A percentile compares a stretch with the other conserved stretches of the same genome.
Conservation (phyloP, 2,888 invertebrate genomes). For the Calameuta pallipes region DNA sequence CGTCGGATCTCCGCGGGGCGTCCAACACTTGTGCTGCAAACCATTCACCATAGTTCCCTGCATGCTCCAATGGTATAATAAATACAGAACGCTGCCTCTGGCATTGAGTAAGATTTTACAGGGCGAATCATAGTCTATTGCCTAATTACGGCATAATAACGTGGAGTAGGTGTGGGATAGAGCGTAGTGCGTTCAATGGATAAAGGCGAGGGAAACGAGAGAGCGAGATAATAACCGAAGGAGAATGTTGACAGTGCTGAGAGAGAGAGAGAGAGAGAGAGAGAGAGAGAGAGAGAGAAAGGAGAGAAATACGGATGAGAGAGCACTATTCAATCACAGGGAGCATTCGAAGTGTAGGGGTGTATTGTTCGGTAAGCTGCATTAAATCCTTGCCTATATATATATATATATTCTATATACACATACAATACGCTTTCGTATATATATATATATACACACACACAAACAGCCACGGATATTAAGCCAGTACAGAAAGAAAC, state of each 20-base stretch:
- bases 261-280: constrained; percentile 3
- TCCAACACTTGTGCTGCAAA: constrained; percentile 48
- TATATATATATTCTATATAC: constrained; percentile 1
- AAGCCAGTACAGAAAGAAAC: not conserved
- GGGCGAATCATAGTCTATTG: constrained; percentile 46
- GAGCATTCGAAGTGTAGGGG: constrained; percentile 5
- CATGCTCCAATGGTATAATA: not conserved
- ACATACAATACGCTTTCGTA: not conserved
- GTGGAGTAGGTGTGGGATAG: constrained; percentile 3
- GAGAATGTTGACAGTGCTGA: constrained; percentile 4
- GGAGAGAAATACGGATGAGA: constrained; percentile 27
- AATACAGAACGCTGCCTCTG: constrained; percentile 14
- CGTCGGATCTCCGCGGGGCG: constrained; percentile 48
- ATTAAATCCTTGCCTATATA: constrained; percentile 5
- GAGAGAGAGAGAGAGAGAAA: constrained; percentile 23
- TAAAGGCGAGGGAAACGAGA: constrained; percentile 7
- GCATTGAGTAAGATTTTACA: constrained; percentile 48
- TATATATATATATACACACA: not conserved
- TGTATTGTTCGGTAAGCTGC: constrained; percentile 5
- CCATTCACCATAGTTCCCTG: not conserved
- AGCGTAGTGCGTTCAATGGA: constrained; percentile 6
- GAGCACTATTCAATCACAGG: constrained; percentile 9
- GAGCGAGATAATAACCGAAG: constrained; percentile 17
- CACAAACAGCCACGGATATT: not conserved
- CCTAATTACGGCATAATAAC: constrained; percentile 55